Conservation (phyloP, 2,888 invertebrate species). For the Strigamia transsilvanica region DNA sequence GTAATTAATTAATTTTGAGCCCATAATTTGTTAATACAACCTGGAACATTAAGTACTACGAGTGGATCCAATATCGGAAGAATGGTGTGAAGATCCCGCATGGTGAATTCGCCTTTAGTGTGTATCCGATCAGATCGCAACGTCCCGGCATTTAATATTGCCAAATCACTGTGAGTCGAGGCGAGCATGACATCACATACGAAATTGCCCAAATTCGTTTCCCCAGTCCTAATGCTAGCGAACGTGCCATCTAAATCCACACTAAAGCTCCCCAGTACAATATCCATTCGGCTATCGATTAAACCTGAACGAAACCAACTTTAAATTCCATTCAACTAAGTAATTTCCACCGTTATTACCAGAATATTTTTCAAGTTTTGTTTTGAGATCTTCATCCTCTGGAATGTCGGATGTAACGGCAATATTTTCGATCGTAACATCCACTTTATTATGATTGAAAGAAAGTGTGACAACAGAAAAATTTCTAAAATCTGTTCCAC, state of each 20-base stretch:
- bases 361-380: constrained; percentile 76
- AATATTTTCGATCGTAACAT: constrained; percentile 74
- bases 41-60: constrained; percentile 78
- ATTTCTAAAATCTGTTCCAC: constrained; percentile 90
- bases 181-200: constrained; percentile 75
- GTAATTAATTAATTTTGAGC: constrained; percentile 17
- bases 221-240: constrained; percentile 78
- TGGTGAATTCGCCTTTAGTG: constrained; percentile 82
- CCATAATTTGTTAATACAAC: constrained; percentile 61
- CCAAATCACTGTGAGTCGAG: constrained; percentile 84
- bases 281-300: constrained; percentile 84
- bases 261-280: constrained; percentile 81
- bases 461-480: constrained; percentile 81
- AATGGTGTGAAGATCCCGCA: constrained; percentile 82
- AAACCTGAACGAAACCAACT: constrained; percentile 68
- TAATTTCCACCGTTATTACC: constrained; percentile 64
- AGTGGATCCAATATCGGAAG: constrained; percentile 87
- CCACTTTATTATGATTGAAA: constrained; percentile 69
- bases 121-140: constrained; percentile 80
- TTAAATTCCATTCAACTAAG: neutral
- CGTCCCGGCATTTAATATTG: constrained; percentile 87
- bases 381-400: constrained; percentile 77
- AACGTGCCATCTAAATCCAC: constrained; percentile 90
- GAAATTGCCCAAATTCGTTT: constrained; percentile 81
- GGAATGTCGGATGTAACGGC: constrained; percentile 75